Conservation (phyloP, 2,113 vertebrate species). For the Bombycilla garrulus region DNA sequence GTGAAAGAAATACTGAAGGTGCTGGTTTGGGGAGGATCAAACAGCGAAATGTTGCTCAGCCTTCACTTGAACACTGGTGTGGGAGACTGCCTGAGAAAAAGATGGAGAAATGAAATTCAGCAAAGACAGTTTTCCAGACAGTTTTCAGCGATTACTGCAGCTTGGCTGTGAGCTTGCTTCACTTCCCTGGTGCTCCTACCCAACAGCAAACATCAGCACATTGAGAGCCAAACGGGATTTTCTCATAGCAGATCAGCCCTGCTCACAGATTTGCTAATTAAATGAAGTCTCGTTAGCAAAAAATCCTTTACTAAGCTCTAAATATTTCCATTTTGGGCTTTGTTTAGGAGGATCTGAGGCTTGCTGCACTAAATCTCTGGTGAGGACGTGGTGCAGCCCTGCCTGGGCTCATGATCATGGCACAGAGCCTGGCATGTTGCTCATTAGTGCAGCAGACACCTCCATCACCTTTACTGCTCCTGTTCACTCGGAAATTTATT, state of each 20-base stretch:
- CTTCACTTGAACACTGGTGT: background rate
- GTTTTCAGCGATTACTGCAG: background rate
- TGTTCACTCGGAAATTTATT: background rate
- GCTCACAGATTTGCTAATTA: background rate
- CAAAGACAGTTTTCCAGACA: background rate
- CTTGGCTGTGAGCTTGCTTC: background rate
- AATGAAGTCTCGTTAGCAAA: background rate
- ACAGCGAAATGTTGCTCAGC: background rate
- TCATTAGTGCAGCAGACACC: background rate
- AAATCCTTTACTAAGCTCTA: background rate
- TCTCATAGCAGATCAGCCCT: background rate
- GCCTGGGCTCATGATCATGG: background rate
- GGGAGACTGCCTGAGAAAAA: background rate
- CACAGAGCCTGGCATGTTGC: background rate
- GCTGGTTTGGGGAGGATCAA: background rate
- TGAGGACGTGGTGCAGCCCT: background rate
- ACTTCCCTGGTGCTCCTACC: background rate
- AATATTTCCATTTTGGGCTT: background rate
- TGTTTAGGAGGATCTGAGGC: background rate
- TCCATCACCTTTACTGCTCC: background rate
- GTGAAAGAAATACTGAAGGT: background rate
- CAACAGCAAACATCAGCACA: background rate
- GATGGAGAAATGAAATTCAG: background rate
- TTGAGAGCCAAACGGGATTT: background rate
- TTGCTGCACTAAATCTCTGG: background rate